These are phyloP conservation scores for Celastrina argiolus DNA, from an alignment of 2,888 invertebrate genomes.

Conservation along the genomic window DNA sequence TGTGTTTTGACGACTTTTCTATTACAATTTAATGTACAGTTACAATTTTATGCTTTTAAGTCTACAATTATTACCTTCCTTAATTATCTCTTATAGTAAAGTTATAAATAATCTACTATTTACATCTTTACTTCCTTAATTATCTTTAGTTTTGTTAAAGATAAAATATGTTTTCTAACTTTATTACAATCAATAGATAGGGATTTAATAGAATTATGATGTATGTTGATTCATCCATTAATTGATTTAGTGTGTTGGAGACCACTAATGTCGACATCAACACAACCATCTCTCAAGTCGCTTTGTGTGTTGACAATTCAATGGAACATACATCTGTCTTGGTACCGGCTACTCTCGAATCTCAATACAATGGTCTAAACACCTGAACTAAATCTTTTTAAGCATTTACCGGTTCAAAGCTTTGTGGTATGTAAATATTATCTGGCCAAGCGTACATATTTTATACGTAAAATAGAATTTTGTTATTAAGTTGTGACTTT, in stretches of 20 bases:
- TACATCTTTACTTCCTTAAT: neutral
- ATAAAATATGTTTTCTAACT: neutral
- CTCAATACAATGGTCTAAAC: constrained; percentile 37
- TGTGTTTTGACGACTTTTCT: too few relatives aligned
- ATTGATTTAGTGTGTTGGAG: constrained; percentile 12
- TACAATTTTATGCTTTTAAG: too few relatives aligned
- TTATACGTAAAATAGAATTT: constrained; percentile 13
- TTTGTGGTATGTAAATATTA: constrained; percentile 2
- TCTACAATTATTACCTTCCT: too few relatives aligned
- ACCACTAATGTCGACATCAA: constrained; percentile 41
- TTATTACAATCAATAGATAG: neutral
- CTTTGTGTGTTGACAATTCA: constrained; percentile 53
- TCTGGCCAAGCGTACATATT: constrained; percentile 18
- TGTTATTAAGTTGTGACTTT: constrained; percentile 13
- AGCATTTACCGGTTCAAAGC: constrained; percentile 10
- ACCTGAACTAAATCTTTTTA: constrained; percentile 21
- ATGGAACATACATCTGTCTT: constrained; percentile 54
- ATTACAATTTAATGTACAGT: too few relatives aligned
- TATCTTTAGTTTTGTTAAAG: neutral
- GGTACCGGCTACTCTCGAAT: constrained; percentile 33
- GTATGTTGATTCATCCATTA: constrained; percentile 3
- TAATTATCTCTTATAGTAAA: too few relatives aligned
- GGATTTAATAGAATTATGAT: neutral
- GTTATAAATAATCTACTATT: too few relatives aligned
- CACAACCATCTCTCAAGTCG: constrained; percentile 47